Base-by-base conservation (phyloP, 2,113 vertebrate genomes). In the Rhipidura dahli region DNA sequence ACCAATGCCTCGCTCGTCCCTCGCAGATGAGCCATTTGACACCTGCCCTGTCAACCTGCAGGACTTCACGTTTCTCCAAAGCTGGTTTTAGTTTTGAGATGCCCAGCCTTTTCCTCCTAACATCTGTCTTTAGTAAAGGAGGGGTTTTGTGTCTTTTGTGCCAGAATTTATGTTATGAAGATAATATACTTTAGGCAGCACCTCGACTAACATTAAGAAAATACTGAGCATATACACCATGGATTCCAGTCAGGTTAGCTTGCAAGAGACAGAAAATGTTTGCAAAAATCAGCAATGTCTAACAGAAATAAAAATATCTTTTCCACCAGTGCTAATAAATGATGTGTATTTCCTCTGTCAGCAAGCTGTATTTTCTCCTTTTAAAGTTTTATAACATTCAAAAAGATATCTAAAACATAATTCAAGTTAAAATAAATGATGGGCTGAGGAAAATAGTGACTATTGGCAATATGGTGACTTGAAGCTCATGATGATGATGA, bases 381-480 rank as follows among this genome's bases (percentile, higher is more conserved):
- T 88, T 63, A 90, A 94, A 89, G 37, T 64, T 85, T 61, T 72
- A 65, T 44, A 89, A 39, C 30, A 56, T 78, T 65, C 80, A 59
- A 56, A 91, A 87, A 89, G 27, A 15, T 72, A 75, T 50, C 73
- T 70, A 59, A 80, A 94, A 63, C 7, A 3, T 90, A 92, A 93
- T 28, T 80, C 81, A 90, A 76, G 37, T 90, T 84, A 68, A 81
- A 93, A 91, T 53, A 96, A 90, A 56, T 33, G 76, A 87, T 33
- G 66, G 84, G 65, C 42, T 79, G 93, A 94, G 77, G 19, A 93
- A 89, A 93, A 61, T 24, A 77, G 61, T 80, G 75, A 96, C 61
- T 61, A 77, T 8, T 88, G 63, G 28, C 63, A 83, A 53, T 70
- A 50, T 35, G 31, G 63, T 77, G 84, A 68, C 69, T 56, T 68